Conservation (phyloP, 92 coral and sea anemone species). For the Actinostola sp. region DNA sequence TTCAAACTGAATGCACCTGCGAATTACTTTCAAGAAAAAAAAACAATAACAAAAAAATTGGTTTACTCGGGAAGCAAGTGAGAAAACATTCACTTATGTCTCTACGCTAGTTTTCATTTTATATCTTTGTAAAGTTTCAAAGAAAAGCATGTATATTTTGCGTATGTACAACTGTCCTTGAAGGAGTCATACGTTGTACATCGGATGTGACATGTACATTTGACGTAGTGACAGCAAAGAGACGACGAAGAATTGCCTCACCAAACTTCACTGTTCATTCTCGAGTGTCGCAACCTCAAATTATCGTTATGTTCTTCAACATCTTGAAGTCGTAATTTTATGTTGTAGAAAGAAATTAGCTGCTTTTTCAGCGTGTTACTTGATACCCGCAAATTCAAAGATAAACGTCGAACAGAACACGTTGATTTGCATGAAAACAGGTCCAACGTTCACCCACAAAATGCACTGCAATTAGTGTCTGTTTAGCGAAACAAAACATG, state of each 20-base stretch:
- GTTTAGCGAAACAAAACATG: constrained; percentile 15
- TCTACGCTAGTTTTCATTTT: not conserved
- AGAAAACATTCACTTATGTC: constrained; percentile 1
- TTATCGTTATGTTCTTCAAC: constrained; percentile 44
- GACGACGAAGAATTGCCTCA: constrained; percentile 13
- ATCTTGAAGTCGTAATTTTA: constrained; percentile 12
- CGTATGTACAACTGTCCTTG: not conserved
- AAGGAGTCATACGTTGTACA: constrained; percentile 13
- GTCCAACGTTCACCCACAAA: constrained; percentile 28
- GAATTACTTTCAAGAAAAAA: not conserved
- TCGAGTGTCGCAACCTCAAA: constrained; percentile 37
- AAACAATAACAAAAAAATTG: too few species aligned
- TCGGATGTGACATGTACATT: constrained; percentile 26
- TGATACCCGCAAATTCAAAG: constrained; percentile 20
- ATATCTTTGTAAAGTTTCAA: not conserved
- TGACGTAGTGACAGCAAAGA: constrained; percentile 9
- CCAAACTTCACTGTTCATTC: not conserved
- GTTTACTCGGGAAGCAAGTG: constrained; percentile 6
- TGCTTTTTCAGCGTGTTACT: constrained; percentile 17
- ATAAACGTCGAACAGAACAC: constrained; percentile 18
- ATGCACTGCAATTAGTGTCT: constrained; percentile 6
- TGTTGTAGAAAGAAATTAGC: constrained; percentile 25
- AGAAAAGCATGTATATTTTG: constrained; percentile 1
- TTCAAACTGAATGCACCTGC: constrained; percentile 3
- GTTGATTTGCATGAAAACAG: not conserved